phyloP scores from a whole-genome alignment of 2,888 invertebrate genomes.

The Scaptomyza caliginosa region DNA sequence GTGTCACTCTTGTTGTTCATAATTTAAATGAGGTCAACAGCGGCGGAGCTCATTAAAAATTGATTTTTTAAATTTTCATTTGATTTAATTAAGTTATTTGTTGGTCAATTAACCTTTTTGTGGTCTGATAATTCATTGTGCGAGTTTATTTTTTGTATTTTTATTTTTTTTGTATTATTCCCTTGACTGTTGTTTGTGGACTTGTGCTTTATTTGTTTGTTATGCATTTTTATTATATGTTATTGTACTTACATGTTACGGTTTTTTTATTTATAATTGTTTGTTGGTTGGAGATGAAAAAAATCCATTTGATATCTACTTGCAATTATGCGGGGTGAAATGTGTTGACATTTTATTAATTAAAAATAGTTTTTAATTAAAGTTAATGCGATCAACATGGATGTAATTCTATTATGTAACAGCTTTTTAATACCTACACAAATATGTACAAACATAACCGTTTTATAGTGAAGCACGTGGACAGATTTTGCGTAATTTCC shows the following conservation, averaged over 20 bases:
- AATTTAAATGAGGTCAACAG: constrained; percentile 69
- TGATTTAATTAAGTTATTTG: constrained; percentile 79
- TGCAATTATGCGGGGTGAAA: constrained; percentile 61
- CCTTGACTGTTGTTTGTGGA: constrained; percentile 35
- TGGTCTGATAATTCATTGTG: constrained; percentile 68
- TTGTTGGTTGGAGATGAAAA: constrained; percentile 15
- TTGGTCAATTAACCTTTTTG: constrained; percentile 77
- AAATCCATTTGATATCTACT: constrained; percentile 59
- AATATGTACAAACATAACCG: constrained; percentile 21
- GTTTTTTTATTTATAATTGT: constrained; percentile 22
- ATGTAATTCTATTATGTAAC: constrained; percentile 70
- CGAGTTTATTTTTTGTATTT: constrained; percentile 5
- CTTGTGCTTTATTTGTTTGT: constrained; percentile 57
- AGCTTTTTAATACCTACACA: constrained; percentile 53
- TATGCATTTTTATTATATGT: constrained; percentile 61
- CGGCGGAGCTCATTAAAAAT: constrained; percentile 72
- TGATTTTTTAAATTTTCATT: constrained; percentile 72
- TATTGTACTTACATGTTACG: constrained; percentile 45
- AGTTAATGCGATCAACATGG: constrained; percentile 70
- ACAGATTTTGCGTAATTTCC: neutral
- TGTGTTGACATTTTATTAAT: constrained; percentile 76
- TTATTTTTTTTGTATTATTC: constrained; percentile 22
- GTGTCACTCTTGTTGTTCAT: constrained; percentile 51
- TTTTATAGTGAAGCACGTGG: neutral
- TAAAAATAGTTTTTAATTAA: constrained; percentile 77